A percentile compares a stretch with the other conserved stretches of the same genome.
Conservation (phyloP, 2,888 invertebrate genomes). For the Amaurobius ferox region DNA sequence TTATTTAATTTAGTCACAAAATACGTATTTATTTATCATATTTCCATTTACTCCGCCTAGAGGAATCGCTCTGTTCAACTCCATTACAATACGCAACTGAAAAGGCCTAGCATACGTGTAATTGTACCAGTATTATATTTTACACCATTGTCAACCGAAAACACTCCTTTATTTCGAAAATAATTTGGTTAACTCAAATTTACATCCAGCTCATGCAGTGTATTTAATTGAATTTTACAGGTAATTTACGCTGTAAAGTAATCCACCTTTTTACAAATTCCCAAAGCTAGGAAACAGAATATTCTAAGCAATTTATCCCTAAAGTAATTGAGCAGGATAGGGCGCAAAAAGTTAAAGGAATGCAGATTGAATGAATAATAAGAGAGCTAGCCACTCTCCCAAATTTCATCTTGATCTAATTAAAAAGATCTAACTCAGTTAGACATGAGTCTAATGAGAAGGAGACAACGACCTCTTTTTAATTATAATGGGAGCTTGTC, state of each 20-base stretch:
- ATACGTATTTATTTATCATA: too few relatives aligned
- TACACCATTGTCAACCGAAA: neutral
- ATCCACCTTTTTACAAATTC: neutral
- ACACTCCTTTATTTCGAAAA: neutral
- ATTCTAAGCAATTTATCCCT: neutral
- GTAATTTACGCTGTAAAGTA: conserved; percentile 5
- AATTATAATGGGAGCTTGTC: neutral
- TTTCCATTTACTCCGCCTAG: too few relatives aligned
- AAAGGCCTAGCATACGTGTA: too few relatives aligned
- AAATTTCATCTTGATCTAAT: conserved; percentile 10
- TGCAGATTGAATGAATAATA: neutral
- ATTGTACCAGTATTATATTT: too few relatives aligned
- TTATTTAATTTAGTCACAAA: too few relatives aligned
- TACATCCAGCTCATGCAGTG: neutral
- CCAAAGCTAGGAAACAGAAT: neutral
- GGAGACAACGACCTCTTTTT: conserved; percentile 2
- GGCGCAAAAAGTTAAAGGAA: neutral
- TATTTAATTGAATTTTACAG: conserved; percentile 9
- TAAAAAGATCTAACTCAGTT: conserved; percentile 8
- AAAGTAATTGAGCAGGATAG: neutral
- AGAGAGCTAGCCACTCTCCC: neutral
- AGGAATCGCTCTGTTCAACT: too few relatives aligned
- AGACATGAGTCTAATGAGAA: neutral
- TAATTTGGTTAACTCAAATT: neutral
- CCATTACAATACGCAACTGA: too few relatives aligned